These are phyloP conservation scores for Chironomus riparius DNA, from an alignment of 2,888 invertebrate genomes.

Conservation along the genomic window DNA sequence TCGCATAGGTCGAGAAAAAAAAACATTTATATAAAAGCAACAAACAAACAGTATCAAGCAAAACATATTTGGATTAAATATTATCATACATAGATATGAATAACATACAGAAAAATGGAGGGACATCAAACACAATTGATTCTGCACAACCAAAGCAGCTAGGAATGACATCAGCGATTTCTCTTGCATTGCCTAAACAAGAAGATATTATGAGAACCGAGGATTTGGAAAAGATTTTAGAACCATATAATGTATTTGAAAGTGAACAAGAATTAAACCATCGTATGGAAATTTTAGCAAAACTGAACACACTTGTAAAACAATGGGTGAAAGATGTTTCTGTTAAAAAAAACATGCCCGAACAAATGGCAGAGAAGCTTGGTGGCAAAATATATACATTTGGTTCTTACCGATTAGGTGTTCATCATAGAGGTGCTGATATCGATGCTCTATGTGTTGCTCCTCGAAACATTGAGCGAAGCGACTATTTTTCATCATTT, in stretches of 20 bases:
- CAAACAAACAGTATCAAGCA: background rate
- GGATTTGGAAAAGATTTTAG: slow-evolving; percentile 62
- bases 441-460: slow-evolving; percentile 98
- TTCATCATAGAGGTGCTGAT: slow-evolving; percentile 96
- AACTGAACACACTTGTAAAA: slow-evolving; percentile 82
- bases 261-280: slow-evolving; percentile 83
- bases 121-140: background rate
- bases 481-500: slow-evolving; percentile 94
- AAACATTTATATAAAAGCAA: background rate
- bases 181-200: slow-evolving; percentile 69
- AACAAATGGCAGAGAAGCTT: slow-evolving; percentile 77
- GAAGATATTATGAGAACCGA: slow-evolving; percentile 59
- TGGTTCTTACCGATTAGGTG: slow-evolving; percentile 91
- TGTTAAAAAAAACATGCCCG: slow-evolving; percentile 83
- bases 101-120: background rate
- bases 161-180: slow-evolving; percentile 94
- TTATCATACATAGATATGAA: background rate
- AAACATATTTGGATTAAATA: too few species aligned
- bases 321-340: slow-evolving; percentile 92
- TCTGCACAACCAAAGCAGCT: slow-evolving; percentile 35
- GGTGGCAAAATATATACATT: slow-evolving; percentile 99
- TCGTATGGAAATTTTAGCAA: slow-evolving; percentile 73
- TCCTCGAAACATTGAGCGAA: slow-evolving; percentile 86
- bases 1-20: background rate
- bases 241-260: slow-evolving; percentile 84